A percentile compares a stretch with the other conserved stretches of the same genome.
phyloP scores from a whole-genome alignment of 1,140 invertebrate species.

The Drosophila pandora region DNA sequence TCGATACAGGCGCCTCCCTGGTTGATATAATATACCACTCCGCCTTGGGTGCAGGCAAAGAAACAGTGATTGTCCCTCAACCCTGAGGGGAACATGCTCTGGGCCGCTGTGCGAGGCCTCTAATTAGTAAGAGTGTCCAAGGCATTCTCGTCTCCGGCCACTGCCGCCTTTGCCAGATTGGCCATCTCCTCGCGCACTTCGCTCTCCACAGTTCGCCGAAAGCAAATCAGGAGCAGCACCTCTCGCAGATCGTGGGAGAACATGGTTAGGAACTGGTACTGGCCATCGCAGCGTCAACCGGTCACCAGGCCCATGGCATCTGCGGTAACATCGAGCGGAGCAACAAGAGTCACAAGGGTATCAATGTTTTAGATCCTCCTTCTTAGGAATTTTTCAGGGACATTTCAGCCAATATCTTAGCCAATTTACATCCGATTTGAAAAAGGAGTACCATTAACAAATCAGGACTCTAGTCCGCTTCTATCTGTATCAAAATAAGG shows the following conservation, averaged over 20 bases:
- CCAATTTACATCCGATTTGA: too few relatives aligned
- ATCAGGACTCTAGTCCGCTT: too few relatives aligned
- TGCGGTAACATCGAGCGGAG: constrained; percentile 87
- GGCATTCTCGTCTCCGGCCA: constrained; percentile 93
- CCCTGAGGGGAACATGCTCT: constrained; percentile 86
- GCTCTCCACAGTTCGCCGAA: constrained; percentile 88
- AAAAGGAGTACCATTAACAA: too few relatives aligned
- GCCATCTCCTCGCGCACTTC: constrained; percentile 83
- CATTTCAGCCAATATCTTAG: too few relatives aligned
- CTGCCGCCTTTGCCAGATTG: constrained; percentile 86
- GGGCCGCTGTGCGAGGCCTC: constrained; percentile 92
- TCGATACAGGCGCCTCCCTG: constrained; percentile 92
- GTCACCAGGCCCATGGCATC: constrained; percentile 92
- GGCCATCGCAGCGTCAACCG: constrained; percentile 94
- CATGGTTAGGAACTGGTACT: constrained; percentile 91
- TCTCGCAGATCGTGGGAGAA: constrained; percentile 94
- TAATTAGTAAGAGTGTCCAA: constrained; percentile 95
- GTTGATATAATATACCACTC: constrained; percentile 92
- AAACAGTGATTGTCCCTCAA: constrained; percentile 90
- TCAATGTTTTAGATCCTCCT: too few relatives aligned
- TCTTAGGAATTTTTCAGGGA: too few relatives aligned
- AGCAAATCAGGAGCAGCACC: constrained; percentile 90
- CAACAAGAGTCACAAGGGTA: too few relatives aligned
- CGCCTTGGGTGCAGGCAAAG: constrained; percentile 92
- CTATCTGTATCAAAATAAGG: too few relatives aligned